Base-by-base conservation (phyloP, 2,888 invertebrate genomes). In the Achlya flavicornis region DNA sequence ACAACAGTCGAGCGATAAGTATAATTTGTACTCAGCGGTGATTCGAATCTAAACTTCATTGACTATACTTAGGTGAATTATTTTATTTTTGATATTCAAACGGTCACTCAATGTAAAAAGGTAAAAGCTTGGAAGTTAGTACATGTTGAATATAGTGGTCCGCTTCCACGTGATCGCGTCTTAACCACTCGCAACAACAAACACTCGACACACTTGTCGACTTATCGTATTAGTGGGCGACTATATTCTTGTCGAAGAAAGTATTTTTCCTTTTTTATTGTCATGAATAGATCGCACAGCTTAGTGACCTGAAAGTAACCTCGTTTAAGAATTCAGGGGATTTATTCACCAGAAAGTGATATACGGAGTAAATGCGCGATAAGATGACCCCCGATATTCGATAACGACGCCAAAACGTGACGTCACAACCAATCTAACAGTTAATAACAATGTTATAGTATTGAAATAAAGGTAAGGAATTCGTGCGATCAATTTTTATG, bases 161-260 rank as follows among this genome's bases (percentile, higher is more conserved):
- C 19, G 19, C 53, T 19, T 53, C 53, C 53, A 53, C 19, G 53
- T n/a, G 16, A 53, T 2, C 46, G n/a, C 6, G 10, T n/a, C 53
- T 0, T 19, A 16, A 10, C 5, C 48, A 16, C 41, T 12, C 46
- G 4, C 46, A 4, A 43, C 46, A 16, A 16, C 43, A 14, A n/a
- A 8, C 53, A 53, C 53, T n/a, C 19, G 19, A 53, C 53, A 53
- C 53, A 19, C 53, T 53, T 19, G 3, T 10, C 53, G n/a, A 53
- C 53, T 53, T 10, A 53, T 53, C 19, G 53, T 53, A 53, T 19
- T 48, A 48, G 48, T 16, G n/a, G 16, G n/a, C 3, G 48, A 16
- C 48, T 48, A 48, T 48, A 48, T 48, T 48, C 48, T n/a, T 16
- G 48, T 48, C 48, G 48, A 48, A 48, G 43, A 43, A 41, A 41